phyloP scores from a whole-genome alignment of 2,113 vertebrate species.

The Pedionomus torquatus region DNA sequence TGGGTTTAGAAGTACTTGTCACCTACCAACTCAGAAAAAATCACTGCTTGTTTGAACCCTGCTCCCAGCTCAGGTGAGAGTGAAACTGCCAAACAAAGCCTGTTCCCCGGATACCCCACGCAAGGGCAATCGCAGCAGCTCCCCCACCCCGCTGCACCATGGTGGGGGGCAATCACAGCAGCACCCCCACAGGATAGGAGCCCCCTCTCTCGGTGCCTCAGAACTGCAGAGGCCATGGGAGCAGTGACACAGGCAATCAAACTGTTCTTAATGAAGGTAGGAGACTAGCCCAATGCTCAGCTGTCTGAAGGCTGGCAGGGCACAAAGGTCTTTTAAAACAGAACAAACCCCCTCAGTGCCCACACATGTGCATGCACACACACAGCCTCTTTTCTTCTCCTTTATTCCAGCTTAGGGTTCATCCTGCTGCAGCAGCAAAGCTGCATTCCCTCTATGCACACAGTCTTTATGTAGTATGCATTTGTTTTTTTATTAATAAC shows the following conservation, averaged over 20 bases:
- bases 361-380: not conserved
- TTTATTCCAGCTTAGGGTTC: not conserved
- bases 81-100: not conserved
- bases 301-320: not conserved
- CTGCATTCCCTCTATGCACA: not conserved
- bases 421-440: not conserved
- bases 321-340: slow-evolving; percentile 8
- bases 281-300: not conserved
- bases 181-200: not conserved
- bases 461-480: not conserved
- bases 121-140: not conserved
- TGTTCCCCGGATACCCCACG: not conserved
- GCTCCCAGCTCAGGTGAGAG: not conserved
- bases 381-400: slow-evolving; percentile 2
- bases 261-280: not conserved
- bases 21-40: not conserved
- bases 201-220: not conserved
- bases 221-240: not conserved
- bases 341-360: slow-evolving; percentile 19
- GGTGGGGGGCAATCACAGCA: not conserved
- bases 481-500: not conserved
- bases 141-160: fast-evolving
- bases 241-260: not conserved
- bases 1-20: not conserved
- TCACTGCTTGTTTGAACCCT: not conserved